Evolutionary conservation across 2,113 vertebrate species (phyloP), one percentile per base, ranked within the genome.

Genomic region (Seriola dumerili): DNA sequence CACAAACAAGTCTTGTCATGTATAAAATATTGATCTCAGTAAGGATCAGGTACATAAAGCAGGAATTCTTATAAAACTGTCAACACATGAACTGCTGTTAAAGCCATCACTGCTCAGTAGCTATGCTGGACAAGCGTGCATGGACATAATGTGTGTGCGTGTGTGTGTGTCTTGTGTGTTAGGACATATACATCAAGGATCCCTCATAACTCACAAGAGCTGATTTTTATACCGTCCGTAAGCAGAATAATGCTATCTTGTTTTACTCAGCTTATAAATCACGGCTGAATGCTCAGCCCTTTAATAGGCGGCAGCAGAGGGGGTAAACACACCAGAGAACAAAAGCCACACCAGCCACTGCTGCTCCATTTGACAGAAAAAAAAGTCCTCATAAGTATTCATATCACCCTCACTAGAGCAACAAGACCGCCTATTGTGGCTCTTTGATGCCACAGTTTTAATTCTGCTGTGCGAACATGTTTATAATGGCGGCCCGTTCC

Each of bases 221-320:
- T 66, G 86, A 85, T 84, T 88, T 91, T 85, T 59, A 88, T 52
- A 40, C 62, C 74, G 8, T 65, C 76, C 6, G 4, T 78, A 66
- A 83, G 87, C 83, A 82, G 77, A 84, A 88, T 85, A 75, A 83
- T 66, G 75, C 77, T 5, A 73, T 87, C 70, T 80, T 75, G 83
- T 90, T 91, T 90, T 78, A 90, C 83, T 76, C 65, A 8, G 55
- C 68, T 44, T 68, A 73, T 92, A 89, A 93, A 91, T 91, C 89
- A 88, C 4, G 8, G 83, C 36, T 74, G 62, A 72, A 61, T 3
- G 38, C 76, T 82, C 75, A 40, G 75, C 61, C 72, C 73, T 90
- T 87, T 88, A 84, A 79, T 38, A 80, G 86, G 83, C 62, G 32
- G 74, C 44, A 21, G 78, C 11, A 8, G 46, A 34, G 61, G 70